A percentile compares a stretch with the other conserved stretches of the same genome.
phyloP scores from a whole-genome alignment of 2,797 vertebrate species.

The Eurystomus glaucurus region DNA sequence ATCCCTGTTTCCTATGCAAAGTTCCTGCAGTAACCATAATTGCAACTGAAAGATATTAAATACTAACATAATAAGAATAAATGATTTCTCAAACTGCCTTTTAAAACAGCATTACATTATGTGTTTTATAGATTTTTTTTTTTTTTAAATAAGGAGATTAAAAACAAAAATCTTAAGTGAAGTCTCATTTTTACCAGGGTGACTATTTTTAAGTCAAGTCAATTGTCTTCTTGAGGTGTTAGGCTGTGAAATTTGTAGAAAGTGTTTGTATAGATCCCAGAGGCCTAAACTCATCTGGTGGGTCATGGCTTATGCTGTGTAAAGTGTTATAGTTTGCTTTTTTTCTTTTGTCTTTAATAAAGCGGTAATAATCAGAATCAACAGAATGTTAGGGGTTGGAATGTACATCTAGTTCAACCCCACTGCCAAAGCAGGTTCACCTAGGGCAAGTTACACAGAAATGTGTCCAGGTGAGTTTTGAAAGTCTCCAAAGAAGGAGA shows the following conservation, averaged over 20 bases:
- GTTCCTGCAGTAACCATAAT: not conserved
- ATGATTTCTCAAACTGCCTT: not conserved
- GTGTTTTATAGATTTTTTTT: not conserved
- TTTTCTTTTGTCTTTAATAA: not conserved
- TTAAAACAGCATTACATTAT: not conserved
- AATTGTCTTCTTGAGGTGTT: not conserved
- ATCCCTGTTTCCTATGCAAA: not conserved
- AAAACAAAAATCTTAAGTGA: not conserved
- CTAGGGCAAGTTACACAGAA: not conserved
- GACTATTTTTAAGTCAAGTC: not conserved
- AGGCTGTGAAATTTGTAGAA: not conserved
- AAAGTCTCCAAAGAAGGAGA: not conserved
- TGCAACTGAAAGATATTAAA: not conserved
- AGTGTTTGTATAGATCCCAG: not conserved
- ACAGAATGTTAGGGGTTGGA: not conserved
- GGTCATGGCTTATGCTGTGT: fast-evolving
- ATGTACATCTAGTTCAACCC: not conserved
- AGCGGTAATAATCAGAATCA: not conserved
- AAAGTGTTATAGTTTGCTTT: not conserved
- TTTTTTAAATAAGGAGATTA: not conserved
- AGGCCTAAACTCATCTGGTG: not conserved
- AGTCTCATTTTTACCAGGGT: not conserved
- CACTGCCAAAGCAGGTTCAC: not conserved
- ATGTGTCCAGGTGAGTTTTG: not conserved
- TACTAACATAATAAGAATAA: not conserved